Evolutionary conservation across 2,888 invertebrate species (phyloP).

Genomic region (Tyria jacobaeae): DNA sequence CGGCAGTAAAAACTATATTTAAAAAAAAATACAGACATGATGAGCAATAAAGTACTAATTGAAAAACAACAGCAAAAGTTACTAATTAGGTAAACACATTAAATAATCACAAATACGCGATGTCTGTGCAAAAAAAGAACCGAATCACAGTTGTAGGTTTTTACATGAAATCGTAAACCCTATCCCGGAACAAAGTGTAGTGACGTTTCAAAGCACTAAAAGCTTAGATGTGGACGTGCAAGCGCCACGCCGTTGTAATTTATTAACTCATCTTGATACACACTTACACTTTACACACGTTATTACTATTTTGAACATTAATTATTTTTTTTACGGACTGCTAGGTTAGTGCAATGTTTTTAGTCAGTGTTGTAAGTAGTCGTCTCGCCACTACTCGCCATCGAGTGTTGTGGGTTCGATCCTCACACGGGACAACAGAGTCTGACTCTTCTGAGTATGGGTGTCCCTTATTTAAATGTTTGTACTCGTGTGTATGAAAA

Average conservation of each 20-base stretch:
- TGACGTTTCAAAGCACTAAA: conserved; percentile 9
- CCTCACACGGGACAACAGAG: too few relatives aligned
- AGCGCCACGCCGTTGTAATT: neutral
- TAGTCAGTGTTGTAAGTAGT: too few relatives aligned
- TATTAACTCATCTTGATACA: conserved; percentile 13
- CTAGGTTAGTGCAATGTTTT: too few relatives aligned
- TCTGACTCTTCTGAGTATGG: too few relatives aligned
- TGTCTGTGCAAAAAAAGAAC: conserved; percentile 10
- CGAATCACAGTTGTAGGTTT: conserved; percentile 2
- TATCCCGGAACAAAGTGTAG: conserved; percentile 5
- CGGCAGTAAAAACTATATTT: neutral
- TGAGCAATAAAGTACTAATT: neutral
- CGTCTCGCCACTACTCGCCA: too few relatives aligned
- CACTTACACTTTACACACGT: too few relatives aligned
- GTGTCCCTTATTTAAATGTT: too few relatives aligned
- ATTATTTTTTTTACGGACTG: too few relatives aligned
- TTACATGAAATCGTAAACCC: conserved; percentile 10
- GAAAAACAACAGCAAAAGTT: neutral
- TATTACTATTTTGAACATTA: too few relatives aligned
- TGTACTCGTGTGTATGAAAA: neutral
- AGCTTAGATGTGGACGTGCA: conserved; percentile 1
- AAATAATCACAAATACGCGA: neutral
- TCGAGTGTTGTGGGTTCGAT: too few relatives aligned
- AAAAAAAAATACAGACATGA: neutral
- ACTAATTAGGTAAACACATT: neutral